Percentiles rank a stretch among this genome's conserved stretches.
These are phyloP conservation scores for Eristalinus sepulchralis DNA, from an alignment of 2,888 invertebrate genomes.

Conservation along the genomic window DNA sequence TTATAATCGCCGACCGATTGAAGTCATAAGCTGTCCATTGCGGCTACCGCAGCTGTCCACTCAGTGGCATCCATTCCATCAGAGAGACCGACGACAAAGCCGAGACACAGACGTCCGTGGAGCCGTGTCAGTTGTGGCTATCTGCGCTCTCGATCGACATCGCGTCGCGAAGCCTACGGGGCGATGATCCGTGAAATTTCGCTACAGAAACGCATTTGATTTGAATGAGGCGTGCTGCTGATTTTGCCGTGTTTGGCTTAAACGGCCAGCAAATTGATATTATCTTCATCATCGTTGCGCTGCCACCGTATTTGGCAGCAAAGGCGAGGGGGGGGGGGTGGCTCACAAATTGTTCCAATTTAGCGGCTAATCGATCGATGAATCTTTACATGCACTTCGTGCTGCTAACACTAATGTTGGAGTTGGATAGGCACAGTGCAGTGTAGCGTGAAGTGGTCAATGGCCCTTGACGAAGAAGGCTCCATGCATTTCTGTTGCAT, in stretches of 20 bases:
- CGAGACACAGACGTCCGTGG: neutral
- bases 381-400: slow-evolving; percentile 43
- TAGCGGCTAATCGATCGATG: slow-evolving; percentile 35
- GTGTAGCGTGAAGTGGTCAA: neutral
- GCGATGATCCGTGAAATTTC: slow-evolving; percentile 46
- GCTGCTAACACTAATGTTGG: neutral
- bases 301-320: slow-evolving; percentile 26
- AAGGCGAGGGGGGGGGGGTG: neutral
- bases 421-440: neutral
- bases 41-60: slow-evolving; percentile 15
- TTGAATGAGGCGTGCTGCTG: slow-evolving; percentile 1
- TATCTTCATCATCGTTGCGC: slow-evolving; percentile 10
- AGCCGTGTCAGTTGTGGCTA: neutral
- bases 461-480: slow-evolving; percentile 15
- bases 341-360: slow-evolving; percentile 10
- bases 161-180: neutral
- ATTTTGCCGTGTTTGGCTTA: slow-evolving; percentile 40
- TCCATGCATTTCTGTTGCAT: neutral
- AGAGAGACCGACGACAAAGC: neutral
- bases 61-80: neutral
- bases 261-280: slow-evolving; percentile 46
- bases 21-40: slow-evolving; percentile 15
- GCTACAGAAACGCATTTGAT: slow-evolving; percentile 19
- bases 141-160: neutral
- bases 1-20: slow-evolving; percentile 14